Conservation (phyloP, 2,888 invertebrate genomes). For the Eupeodes luniger region DNA sequence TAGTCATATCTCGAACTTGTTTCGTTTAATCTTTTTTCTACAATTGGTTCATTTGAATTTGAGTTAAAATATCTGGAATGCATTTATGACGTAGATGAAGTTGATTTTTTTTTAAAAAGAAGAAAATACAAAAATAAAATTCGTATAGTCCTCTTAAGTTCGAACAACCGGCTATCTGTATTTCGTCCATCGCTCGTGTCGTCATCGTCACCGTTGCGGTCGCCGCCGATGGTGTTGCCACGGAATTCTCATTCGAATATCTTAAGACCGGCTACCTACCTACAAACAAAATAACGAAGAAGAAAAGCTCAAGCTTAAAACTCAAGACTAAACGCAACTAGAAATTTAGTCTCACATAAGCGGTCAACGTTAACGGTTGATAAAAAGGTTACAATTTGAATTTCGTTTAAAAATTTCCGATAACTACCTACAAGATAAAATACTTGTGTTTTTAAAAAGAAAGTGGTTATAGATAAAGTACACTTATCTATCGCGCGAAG, state of each 20-base stretch:
- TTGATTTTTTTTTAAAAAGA: slow-evolving; percentile 17
- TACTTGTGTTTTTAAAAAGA: slow-evolving; percentile 19
- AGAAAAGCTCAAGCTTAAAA: slow-evolving; percentile 69
- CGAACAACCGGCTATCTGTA: slow-evolving; percentile 64
- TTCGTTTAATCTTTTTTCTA: neutral
- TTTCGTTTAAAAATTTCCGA: neutral
- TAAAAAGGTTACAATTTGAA: neutral
- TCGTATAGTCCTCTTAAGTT: slow-evolving; percentile 6
- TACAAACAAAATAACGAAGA: slow-evolving; percentile 53
- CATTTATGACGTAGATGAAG: slow-evolving; percentile 17
- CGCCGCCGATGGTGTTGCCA: slow-evolving; percentile 35
- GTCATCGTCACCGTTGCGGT: slow-evolving; percentile 56
- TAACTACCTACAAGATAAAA: slow-evolving; percentile 1
- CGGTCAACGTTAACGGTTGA: slow-evolving; percentile 63
- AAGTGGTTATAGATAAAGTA: slow-evolving; percentile 30
- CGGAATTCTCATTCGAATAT: slow-evolving; percentile 52
- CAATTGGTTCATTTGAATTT: neutral
- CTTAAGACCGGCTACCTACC: slow-evolving; percentile 60
- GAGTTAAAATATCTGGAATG: neutral
- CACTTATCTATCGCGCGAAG: slow-evolving; percentile 5
- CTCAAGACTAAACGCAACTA: slow-evolving; percentile 54
- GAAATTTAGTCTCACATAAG: slow-evolving; percentile 64
- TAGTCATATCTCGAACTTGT: neutral
- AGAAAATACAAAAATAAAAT: slow-evolving; percentile 4
- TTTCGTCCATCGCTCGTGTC: slow-evolving; percentile 40